Base-by-base conservation (phyloP, 2,113 vertebrate species). In the Hirundichthys speculiger region DNA sequence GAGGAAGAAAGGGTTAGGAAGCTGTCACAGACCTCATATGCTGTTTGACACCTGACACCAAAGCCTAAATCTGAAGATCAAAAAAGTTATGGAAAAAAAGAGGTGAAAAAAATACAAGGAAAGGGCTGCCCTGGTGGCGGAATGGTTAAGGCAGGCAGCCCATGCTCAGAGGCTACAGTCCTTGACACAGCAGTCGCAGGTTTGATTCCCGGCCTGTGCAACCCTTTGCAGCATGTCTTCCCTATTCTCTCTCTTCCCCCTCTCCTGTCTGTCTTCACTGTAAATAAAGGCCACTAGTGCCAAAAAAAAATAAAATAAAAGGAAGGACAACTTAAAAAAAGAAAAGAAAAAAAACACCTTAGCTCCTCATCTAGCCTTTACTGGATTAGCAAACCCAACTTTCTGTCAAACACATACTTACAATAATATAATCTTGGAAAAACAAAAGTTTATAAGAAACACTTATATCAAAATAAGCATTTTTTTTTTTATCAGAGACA, bases 31-130 rank as follows among this genome's bases (percentile, higher is more conserved):
- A 72, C 65, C 70, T 69, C 56, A 64, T 87, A 85, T 85, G 61
- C 43, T 82, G 59, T 71, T 89, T 83, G 62, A 76, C 39, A 84
- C 76, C 80, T 81, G 75, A 88, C 76, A 83, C 78, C 43, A 48
- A 62, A 22, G 67, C 73, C 67, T 60, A 11, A 56, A 24, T 21
- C 55, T 19, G 24, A 64, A 48, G 64, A 73, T 62, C 60, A 75
- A 46, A 57, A 49, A 57, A 74, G 67, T 67, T 22, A 58, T 40
- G 49, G 40, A 62, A 78, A 77, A 27, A 82, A 27, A 79, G 18
- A 71, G 15, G 20, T 61, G 52, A 55, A 64, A 40, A 71, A 48
- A 77, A 73, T 72, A 30, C 5, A 58, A 64, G 62, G 13, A 57
- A 34, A 43, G 66, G 8, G 42, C 38, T 18, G 12, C 21, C 60